These are phyloP conservation scores for Tetrax tetrax DNA, from an alignment of 2,113 vertebrate genomes.

Conservation along the genomic window DNA sequence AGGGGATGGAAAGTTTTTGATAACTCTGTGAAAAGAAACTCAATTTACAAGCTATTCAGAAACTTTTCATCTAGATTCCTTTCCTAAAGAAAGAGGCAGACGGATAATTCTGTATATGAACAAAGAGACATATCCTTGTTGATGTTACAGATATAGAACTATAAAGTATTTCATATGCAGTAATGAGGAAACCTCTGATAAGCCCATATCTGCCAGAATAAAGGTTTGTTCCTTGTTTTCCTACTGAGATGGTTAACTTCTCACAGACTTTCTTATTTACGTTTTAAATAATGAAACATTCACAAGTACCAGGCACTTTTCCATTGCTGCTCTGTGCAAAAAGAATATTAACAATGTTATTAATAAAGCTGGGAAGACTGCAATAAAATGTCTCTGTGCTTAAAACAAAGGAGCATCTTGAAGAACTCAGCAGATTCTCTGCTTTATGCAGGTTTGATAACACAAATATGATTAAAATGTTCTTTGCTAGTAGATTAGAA, in stretches of 20 bases:
- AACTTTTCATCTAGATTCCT: neutral
- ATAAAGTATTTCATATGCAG: neutral
- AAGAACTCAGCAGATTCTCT: conserved; percentile 42
- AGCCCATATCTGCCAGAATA: neutral
- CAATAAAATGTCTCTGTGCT: conserved; percentile 32
- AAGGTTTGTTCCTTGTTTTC: conserved; percentile 35
- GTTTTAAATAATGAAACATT: conserved; percentile 68
- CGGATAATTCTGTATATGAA: neutral
- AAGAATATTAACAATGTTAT: conserved; percentile 62
- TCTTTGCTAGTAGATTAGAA: conserved; percentile 14
- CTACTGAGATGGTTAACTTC: conserved; percentile 26
- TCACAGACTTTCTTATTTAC: conserved; percentile 58
- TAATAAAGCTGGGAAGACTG: conserved; percentile 43
- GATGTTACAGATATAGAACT: neutral
- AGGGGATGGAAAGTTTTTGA: neutral
- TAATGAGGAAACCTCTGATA: neutral
- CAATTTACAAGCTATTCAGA: neutral
- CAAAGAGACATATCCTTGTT: neutral
- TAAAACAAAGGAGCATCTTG: conserved; percentile 50
- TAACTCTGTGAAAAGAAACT: neutral
- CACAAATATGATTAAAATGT: conserved; percentile 37
- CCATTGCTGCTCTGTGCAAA: conserved; percentile 15
- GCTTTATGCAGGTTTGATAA: conserved; percentile 15
- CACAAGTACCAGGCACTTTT: conserved; percentile 22
- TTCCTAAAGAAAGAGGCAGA: neutral